A percentile compares a stretch with the other conserved stretches of the same genome.
These are phyloP conservation scores for Eubucco bourcierii DNA, from an alignment of 2,113 vertebrate species.

Conservation along the genomic window DNA sequence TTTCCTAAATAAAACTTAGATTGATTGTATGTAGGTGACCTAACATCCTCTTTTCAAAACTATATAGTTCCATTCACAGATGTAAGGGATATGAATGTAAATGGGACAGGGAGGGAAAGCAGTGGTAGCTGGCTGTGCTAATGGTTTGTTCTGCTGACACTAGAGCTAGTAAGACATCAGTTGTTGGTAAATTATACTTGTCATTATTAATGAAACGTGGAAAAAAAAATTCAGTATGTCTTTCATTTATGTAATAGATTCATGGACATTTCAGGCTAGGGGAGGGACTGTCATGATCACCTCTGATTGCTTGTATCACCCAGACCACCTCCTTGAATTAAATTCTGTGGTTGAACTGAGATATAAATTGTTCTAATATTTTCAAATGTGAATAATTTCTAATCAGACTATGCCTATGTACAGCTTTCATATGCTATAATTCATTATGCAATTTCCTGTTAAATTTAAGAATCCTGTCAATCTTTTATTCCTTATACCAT, in stretches of 20 bases:
- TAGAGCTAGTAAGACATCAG: neutral
- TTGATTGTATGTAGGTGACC: neutral
- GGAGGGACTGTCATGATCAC: neutral
- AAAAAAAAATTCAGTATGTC: neutral
- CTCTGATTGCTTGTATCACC: neutral
- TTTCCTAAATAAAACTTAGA: neutral
- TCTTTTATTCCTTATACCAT: neutral
- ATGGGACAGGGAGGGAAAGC: neutral
- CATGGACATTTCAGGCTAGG: neutral
- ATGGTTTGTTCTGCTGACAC: neutral
- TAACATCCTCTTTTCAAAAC: neutral
- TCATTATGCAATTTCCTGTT: neutral
- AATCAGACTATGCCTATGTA: neutral
- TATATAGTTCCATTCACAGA: neutral
- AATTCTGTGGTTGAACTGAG: neutral
- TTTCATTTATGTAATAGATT: slow-evolving; percentile 29
- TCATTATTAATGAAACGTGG: neutral
- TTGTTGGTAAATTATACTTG: neutral
- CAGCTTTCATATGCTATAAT: neutral
- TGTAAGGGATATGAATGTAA: neutral
- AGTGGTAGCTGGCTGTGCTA: neutral
- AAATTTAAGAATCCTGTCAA: neutral
- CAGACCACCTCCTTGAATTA: neutral
- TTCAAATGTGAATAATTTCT: neutral
- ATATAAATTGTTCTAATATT: neutral